These are phyloP conservation scores for Pseudomugil tenellus DNA, from an alignment of 2,797 vertebrate species.

Conservation along the genomic window DNA sequence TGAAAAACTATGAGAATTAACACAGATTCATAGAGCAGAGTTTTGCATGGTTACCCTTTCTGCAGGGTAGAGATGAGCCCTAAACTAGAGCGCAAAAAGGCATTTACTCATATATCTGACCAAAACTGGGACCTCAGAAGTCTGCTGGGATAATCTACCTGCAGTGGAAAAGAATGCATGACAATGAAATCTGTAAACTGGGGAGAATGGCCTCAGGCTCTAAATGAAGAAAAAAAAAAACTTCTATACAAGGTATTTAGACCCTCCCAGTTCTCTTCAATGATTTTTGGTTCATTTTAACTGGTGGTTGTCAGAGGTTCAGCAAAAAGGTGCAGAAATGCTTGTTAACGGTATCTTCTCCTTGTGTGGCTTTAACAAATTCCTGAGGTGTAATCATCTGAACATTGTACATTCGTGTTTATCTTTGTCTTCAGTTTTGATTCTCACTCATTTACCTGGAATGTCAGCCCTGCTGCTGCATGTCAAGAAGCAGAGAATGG, in stretches of 20 bases:
- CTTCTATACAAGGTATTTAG: slow-evolving; percentile 11
- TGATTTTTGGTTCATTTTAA: slow-evolving; percentile 23
- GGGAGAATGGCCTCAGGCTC: neutral
- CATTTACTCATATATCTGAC: neutral
- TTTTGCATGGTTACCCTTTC: neutral
- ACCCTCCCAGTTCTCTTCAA: slow-evolving; percentile 4
- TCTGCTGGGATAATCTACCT: neutral
- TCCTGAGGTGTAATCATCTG: slow-evolving; percentile 46
- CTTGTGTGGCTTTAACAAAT: slow-evolving; percentile 28
- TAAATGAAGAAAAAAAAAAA: slow-evolving; percentile 1
- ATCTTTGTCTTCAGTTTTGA: slow-evolving; percentile 24
- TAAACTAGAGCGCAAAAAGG: neutral
- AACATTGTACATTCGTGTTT: slow-evolving; percentile 21
- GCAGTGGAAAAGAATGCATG: neutral
- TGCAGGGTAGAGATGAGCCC: neutral
- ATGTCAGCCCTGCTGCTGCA: slow-evolving; percentile 70
- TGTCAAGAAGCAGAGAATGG: slow-evolving; percentile 31
- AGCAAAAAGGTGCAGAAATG: neutral
- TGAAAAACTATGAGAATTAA: neutral
- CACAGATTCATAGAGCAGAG: neutral
- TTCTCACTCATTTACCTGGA: slow-evolving; percentile 49
- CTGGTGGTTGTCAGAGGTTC: neutral
- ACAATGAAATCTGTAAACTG: neutral
- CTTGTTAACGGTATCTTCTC: slow-evolving; percentile 11
- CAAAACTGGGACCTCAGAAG: neutral